A percentile compares a stretch with the other conserved stretches of the same genome.
Evolutionary conservation across 2,113 vertebrate genomes (phyloP).

Genomic region (Accipiter cooperii): DNA sequence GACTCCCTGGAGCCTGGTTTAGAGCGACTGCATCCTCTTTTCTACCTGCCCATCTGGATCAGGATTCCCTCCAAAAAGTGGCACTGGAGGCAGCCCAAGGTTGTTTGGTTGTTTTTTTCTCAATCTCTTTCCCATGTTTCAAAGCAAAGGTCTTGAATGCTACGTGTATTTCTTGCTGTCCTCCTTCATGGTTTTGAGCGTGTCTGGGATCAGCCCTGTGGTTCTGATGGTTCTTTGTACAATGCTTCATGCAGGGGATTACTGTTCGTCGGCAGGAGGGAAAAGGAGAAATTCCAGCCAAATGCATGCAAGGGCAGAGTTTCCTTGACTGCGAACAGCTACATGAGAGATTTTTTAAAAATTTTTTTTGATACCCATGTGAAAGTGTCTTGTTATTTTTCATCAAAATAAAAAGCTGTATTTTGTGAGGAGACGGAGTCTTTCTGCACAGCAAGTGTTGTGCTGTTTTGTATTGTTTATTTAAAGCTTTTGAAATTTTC

Average conservation of each 20-base stretch:
- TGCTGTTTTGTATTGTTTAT: background rate
- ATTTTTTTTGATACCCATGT: background rate
- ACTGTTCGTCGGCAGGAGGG: background rate
- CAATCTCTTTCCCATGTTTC: background rate
- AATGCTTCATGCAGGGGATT: fast-evolving
- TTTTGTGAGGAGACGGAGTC: background rate
- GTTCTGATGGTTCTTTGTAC: background rate
- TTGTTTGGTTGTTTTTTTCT: background rate
- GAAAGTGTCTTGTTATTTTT: background rate
- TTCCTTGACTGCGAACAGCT: background rate
- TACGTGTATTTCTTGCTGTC: fast-evolving
- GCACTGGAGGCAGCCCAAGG: background rate
- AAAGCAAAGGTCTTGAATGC: background rate
- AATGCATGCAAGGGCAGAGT: background rate
- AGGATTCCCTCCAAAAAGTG: background rate
- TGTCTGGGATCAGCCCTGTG: background rate
- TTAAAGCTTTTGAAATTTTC: background rate
- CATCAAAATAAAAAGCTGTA: background rate
- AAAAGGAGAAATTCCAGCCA: background rate
- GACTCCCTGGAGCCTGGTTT: background rate
- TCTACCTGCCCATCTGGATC: background rate
- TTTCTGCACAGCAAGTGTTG: background rate
- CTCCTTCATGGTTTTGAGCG: fast-evolving
- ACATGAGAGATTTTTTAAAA: fast-evolving
- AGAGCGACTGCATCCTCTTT: background rate